Evolutionary conservation across 2,888 invertebrate genomes (phyloP).

Genomic region (Pharmacophagus antenor): DNA sequence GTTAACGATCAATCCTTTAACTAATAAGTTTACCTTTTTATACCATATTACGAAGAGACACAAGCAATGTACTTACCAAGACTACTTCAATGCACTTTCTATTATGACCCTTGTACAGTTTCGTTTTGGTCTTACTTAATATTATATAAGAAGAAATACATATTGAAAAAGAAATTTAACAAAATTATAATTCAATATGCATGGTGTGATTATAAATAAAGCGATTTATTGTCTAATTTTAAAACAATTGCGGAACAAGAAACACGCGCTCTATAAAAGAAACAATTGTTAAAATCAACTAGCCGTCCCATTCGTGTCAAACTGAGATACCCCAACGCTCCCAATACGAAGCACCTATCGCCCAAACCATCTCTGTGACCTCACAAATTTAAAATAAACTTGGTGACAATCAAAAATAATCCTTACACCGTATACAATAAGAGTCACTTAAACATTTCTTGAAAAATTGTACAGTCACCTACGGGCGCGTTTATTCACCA

Average conservation of each 20-base stretch:
- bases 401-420: conserved; percentile 35
- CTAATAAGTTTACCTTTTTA: no score
- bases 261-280: conserved; percentile 9
- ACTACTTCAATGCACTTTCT: no score
- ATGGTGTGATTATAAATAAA: no score
- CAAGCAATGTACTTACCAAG: no score
- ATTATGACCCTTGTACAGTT: no score
- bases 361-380: conserved; percentile 48
- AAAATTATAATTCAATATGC: no score
- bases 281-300: conserved; percentile 61
- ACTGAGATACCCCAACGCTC: conserved; percentile 55
- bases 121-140: no score
- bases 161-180: no score
- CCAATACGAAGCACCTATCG: conserved; percentile 71
- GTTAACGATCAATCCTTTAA: no score
- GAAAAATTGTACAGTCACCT: conserved; percentile 48
- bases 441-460: conserved; percentile 29
- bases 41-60: no score
- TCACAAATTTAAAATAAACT: conserved; percentile 33
- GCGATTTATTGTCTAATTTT: no score
- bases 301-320: conserved; percentile 63
- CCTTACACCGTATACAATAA: conserved; percentile 39
- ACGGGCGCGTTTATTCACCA: conserved; percentile 70
- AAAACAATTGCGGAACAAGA: background rate
- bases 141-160: no score